Base-by-base conservation (phyloP, 2,797 vertebrate species). In the Labeo calbasu region DNA sequence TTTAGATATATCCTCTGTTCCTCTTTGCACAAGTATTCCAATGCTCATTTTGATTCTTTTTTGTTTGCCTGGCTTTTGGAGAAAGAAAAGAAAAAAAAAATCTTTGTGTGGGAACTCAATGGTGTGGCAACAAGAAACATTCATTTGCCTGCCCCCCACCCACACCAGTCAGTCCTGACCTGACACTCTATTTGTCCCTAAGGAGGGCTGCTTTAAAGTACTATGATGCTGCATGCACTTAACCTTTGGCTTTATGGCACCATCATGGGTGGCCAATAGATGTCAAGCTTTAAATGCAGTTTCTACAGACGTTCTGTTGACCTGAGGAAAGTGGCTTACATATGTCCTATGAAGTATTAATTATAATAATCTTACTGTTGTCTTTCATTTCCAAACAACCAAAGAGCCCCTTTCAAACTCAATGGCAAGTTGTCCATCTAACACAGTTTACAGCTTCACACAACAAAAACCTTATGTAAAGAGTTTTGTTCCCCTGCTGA, bases 221-320 rank as follows among this genome's bases (percentile, higher is more conserved):
- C 96, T 95, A 93, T 95, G 94, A 96, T 94, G 95, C 95, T 96
- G 94, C 95, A 92, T 94, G 97, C 96, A 96, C 94, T 97, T 98
- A 97, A 98, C 97, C 97, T 98, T 96, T 96, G 97, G 96, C 94
- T 95, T 92, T 91, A 94, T 91, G 90, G 93, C 94, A 94, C 96
- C 94, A 95, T 95, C 94, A 94, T 94, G 94, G 96, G 96, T 94
- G 94, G 94, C 96, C 94, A 90, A 95, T 96, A 93, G 94, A 96
- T 95, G 96, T 97, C 97, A 96, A 96, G 95, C 96, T 96, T 95
- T 94, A 96, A 95, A 97, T 96, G 96, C 96, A 97, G 96, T 97
- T 96, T 96, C 96, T 96, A 94, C 96, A 95, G 96, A 95, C 95
- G 95, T 94, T 95, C 94, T 90, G 90, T 92, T 98, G 97, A 98